A percentile compares a stretch with the other conserved stretches of the same genome.
These are phyloP conservation scores for Horisme vitalbata DNA, from an alignment of 2,888 invertebrate species.

Conservation along the genomic window DNA sequence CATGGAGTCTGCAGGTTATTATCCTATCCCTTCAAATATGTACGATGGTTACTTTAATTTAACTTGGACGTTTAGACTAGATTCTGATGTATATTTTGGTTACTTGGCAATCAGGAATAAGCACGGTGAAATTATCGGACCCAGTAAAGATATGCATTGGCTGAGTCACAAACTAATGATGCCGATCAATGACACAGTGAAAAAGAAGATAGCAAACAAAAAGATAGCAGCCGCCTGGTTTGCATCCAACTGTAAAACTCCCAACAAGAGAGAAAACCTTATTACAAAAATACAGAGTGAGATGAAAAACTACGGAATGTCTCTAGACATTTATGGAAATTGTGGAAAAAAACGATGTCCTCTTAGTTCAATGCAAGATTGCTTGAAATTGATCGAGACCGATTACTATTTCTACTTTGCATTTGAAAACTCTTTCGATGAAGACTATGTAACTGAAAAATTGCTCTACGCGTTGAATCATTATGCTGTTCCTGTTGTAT, in stretches of 20 bases:
- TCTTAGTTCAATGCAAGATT: constrained; percentile 35
- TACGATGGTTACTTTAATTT: constrained; percentile 54
- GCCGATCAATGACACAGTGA: constrained; percentile 31
- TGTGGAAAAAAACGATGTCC: constrained; percentile 50
- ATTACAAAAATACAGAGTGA: constrained; percentile 35
- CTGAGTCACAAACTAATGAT: constrained; percentile 40
- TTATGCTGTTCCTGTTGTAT: constrained; percentile 59
- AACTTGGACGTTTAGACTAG: constrained; percentile 56
- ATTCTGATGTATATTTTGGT: constrained; percentile 51
- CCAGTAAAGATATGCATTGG: constrained; percentile 46
- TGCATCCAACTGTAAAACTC: constrained; percentile 53
- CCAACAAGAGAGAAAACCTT: constrained; percentile 41
- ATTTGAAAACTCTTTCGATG: constrained; percentile 58
- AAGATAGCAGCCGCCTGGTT: constrained; percentile 46
- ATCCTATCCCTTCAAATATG: constrained; percentile 42
- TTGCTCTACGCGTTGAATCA: constrained; percentile 50
- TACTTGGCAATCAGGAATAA: constrained; percentile 49
- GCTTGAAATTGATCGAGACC: constrained; percentile 43
- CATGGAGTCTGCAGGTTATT: constrained; percentile 54
- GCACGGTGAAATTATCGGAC: constrained; percentile 43
- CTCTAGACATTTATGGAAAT: constrained; percentile 51
- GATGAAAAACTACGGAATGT: constrained; percentile 36
- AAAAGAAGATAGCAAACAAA: constrained; percentile 21
- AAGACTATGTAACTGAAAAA: constrained; percentile 67
- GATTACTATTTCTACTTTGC: constrained; percentile 63